Evolutionary conservation across 1,140 invertebrate species (phyloP).

Genomic region (Cydia splendana): DNA sequence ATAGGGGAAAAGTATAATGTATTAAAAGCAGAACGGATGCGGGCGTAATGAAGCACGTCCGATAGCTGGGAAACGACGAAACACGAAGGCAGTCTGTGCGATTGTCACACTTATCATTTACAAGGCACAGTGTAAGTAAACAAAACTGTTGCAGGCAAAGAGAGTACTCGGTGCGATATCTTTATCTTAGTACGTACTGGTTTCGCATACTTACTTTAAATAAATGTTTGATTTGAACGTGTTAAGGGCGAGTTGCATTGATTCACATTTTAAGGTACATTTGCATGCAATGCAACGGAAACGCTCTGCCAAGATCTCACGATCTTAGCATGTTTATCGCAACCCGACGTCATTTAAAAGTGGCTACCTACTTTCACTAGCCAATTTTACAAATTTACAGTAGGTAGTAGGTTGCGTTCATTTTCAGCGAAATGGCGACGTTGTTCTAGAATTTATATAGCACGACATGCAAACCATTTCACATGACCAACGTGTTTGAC

Average conservation of each 20-base stretch:
- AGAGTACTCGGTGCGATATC: not conserved
- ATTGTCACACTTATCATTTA: constrained; percentile 48
- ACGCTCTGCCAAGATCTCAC: constrained; percentile 32
- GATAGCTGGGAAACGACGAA: constrained; percentile 35
- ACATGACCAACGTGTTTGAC: not conserved
- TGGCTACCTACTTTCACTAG: constrained; percentile 36
- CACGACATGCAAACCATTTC: constrained; percentile 16
- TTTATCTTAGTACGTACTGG: constrained; percentile 1
- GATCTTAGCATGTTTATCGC: constrained; percentile 35
- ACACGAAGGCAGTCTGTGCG: constrained; percentile 51
- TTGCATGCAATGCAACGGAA: constrained; percentile 35
- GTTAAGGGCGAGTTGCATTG: not conserved
- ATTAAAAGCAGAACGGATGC: constrained; percentile 43
- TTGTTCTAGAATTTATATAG: constrained; percentile 4
- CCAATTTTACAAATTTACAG: constrained; percentile 28
- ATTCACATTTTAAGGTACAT: not conserved
- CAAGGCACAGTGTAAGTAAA: constrained; percentile 40
- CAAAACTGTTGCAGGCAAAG: constrained; percentile 36
- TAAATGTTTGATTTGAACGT: not conserved
- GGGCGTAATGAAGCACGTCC: constrained; percentile 36
- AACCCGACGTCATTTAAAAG: constrained; percentile 33
- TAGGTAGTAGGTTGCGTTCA: constrained; percentile 9
- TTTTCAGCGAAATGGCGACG: constrained; percentile 9
- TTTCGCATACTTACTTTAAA: not conserved
- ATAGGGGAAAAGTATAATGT: constrained; percentile 11